Evolutionary conservation across 1,140 invertebrate genomes (phyloP).

Genomic region (Berghia stephanieae): DNA sequence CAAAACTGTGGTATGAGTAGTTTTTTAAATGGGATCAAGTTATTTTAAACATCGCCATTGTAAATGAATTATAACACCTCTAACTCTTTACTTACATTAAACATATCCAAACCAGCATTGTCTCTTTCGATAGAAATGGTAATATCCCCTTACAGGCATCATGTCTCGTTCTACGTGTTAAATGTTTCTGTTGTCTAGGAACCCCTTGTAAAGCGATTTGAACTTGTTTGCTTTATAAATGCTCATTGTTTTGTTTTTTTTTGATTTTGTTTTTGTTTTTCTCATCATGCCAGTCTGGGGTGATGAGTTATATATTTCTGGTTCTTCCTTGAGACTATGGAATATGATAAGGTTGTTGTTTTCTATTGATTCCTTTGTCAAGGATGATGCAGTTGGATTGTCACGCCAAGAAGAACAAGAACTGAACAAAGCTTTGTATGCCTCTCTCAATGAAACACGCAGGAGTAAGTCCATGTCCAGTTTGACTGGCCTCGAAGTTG

Average conservation of each 20-base stretch:
- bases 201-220: not conserved
- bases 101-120: not conserved
- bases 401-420: constrained; percentile 67
- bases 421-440: constrained; percentile 66
- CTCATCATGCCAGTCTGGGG: not conserved
- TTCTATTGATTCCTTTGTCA: not conserved
- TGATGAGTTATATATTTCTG: not conserved
- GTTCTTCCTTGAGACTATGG: not conserved
- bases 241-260: not conserved
- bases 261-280: not conserved
- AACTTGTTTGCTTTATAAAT: not conserved
- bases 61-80: not conserved
- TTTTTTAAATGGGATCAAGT: not conserved
- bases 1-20: constrained; percentile 29
- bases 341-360: not conserved
- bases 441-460: constrained; percentile 62
- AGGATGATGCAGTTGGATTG: constrained; percentile 62
- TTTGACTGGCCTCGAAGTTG: not conserved
- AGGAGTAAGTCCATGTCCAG: not conserved
- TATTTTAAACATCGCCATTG: not conserved
- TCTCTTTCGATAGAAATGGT: not conserved
- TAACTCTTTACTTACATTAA: not conserved
- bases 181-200: not conserved
- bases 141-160: no score
- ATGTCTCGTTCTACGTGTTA: no score